A percentile compares a stretch with the other conserved stretches of the same genome.
phyloP scores from a whole-genome alignment of 2,888 invertebrate genomes.

The Seira ritae region DNA sequence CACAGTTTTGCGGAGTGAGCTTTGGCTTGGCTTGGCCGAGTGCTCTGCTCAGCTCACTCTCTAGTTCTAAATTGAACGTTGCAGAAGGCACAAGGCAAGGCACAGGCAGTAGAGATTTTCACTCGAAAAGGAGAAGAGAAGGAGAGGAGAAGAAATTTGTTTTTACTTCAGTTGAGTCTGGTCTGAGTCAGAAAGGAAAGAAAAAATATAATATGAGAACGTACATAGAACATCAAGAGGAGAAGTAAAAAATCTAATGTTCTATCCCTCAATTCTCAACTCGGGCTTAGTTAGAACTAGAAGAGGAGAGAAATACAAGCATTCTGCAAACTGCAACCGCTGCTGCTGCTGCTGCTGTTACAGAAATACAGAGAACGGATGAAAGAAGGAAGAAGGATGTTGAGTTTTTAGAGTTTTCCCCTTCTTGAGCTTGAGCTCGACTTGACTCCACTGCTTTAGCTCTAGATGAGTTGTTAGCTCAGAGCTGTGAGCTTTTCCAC shows the following conservation, averaged over 20 bases:
- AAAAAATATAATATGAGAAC: no score
- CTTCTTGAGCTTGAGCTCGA: neutral
- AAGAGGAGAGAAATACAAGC: no score
- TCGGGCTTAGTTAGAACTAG: neutral
- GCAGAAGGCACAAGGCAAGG: neutral
- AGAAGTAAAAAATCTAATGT: constrained; percentile 7
- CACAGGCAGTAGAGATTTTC: no score
- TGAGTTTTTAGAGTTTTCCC: no score
- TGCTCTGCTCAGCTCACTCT: neutral
- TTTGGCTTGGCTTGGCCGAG: neutral
- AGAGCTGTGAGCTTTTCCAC: no score
- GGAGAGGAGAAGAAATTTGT: neutral
- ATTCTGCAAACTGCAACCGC: no score
- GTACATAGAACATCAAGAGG: neutral
- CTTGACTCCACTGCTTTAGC: neutral
- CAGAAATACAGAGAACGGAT: no score
- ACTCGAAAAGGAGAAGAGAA: neutral
- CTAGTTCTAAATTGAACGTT: constrained; percentile 7
- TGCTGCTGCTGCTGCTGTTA: no score
- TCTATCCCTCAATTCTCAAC: constrained; percentile 7
- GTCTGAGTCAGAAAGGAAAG: no score
- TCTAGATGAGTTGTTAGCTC: no score
- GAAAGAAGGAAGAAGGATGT: no score
- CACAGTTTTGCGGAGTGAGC: neutral
- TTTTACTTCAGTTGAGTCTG: no score